A percentile compares a stretch with the other conserved stretches of the same genome.
Evolutionary conservation across 2,797 vertebrate genomes (phyloP).

Genomic region (Moxostoma hubbsi): DNA sequence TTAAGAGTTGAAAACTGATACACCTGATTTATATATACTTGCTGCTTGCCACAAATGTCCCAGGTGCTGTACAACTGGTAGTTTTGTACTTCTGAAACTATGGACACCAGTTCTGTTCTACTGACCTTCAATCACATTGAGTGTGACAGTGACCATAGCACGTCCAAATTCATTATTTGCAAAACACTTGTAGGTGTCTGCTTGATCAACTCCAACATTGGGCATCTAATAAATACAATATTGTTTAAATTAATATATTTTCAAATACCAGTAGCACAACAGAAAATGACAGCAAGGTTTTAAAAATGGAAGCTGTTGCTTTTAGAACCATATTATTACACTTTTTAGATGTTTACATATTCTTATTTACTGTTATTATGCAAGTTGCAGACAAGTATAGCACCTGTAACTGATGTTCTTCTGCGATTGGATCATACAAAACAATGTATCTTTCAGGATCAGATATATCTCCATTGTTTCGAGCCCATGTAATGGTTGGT

Average conservation of each 20-base stretch:
- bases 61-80: not conserved
- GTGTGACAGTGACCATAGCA: constrained; percentile 79
- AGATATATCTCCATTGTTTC: constrained; percentile 71
- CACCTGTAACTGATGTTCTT: constrained; percentile 85
- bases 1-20: no score
- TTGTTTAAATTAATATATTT: not conserved
- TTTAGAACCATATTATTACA: no score
- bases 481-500: constrained; percentile 82
- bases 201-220: constrained; percentile 74
- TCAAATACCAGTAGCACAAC: no score
- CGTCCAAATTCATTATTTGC: constrained; percentile 85
- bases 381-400: constrained; percentile 6
- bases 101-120: not conserved
- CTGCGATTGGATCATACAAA: constrained; percentile 57
- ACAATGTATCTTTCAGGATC: constrained; percentile 72
- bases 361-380: not conserved
- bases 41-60: not conserved
- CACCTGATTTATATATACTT: no score
- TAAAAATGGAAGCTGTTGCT: no score
- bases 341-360: no score
- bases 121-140: constrained; percentile 88
- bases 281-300: no score
- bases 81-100: no score
- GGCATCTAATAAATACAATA: constrained; percentile 76
- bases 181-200: constrained; percentile 84